These are phyloP conservation scores for Okapia johnstoni DNA, from an alignment of 2,113 vertebrate genomes.

Conservation along the genomic window DNA sequence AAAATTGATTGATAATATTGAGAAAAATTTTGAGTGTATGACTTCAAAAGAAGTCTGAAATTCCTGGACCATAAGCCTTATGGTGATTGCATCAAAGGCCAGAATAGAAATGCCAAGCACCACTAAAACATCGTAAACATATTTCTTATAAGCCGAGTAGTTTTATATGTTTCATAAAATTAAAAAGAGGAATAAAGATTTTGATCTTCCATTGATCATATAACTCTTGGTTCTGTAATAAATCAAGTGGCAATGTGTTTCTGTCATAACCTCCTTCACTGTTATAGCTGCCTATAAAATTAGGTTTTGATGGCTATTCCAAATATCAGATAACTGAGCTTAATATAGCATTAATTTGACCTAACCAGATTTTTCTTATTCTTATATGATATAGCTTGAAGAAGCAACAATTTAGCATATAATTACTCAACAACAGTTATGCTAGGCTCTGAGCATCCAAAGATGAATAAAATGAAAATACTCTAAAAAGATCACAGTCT, in stretches of 20 bases:
- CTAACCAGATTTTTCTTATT: neutral
- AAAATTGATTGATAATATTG: neutral
- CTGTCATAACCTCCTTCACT: neutral
- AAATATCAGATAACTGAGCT: neutral
- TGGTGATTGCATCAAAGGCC: neutral
- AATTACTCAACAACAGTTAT: neutral
- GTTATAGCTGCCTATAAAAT: neutral
- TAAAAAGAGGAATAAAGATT: neutral
- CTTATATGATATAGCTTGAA: neutral
- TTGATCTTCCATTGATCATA: neutral
- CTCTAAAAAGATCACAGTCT: conserved; percentile 12
- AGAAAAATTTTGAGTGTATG: neutral
- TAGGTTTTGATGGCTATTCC: neutral
- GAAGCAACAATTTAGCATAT: neutral
- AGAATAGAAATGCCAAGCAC: neutral
- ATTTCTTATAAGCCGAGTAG: neutral
- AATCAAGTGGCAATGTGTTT: neutral
- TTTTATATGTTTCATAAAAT: neutral
- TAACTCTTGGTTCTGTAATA: neutral
- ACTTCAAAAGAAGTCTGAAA: neutral
- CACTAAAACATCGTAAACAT: neutral
- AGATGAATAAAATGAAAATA: conserved; percentile 37
- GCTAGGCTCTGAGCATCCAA: neutral
- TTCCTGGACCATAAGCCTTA: neutral
- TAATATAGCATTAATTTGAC: neutral